Evolutionary conservation across 2,113 vertebrate genomes (phyloP), one percentile per base, ranked within the genome.

Genomic region (Machaerirhynchus nigripectus): DNA sequence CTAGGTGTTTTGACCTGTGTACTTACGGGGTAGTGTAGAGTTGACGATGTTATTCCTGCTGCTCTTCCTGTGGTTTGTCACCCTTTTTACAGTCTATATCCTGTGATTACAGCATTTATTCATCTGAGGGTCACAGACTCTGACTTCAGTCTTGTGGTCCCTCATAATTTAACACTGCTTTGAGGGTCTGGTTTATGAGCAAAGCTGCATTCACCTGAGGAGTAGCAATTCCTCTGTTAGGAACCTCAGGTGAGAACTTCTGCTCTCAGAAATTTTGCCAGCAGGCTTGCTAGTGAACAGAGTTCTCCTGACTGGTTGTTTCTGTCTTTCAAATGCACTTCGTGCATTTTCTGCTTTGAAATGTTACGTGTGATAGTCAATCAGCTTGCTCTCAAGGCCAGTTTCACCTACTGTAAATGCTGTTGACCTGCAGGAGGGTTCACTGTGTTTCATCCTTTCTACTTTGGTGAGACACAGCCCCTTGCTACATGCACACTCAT

Each of bases 401-500:
- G 4, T 47, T 71, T 67, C n/a, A 57, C 28, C 22, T 50, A 9
- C 16, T 89, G 28, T 37, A 31, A 35, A 30, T 17, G 9, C 3
- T 75, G n/a, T 15, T 75, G 52, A 61, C 24, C 9, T 79, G 22
- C 17, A 44, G 24, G 10, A 75, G 31, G n/a, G 3, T 15, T 86
- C 4, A 1, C 10, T 28, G 4, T 52, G 7, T 56, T 88, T 82
- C 11, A 7, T 21, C 7, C 13, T 70, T 70, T 65, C 33, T 46
- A 3, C 37, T 78, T 78, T 30, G 26, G 5, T 42, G 50, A 60
- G 59, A 60, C 9, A 42, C 12, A 86, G n/a, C 4, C 4, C 3
- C 31, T 70, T 63, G 15, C 33, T 68, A 31, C 1, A 2, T 7
- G 9, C 6, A 31, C 0, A 0, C n/a, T 70, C 57, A 49, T 2